Percentiles rank a stretch among this genome's conserved stretches.
These are phyloP conservation scores for Laothoe populi DNA, from an alignment of 2,888 invertebrate species.

Conservation along the genomic window DNA sequence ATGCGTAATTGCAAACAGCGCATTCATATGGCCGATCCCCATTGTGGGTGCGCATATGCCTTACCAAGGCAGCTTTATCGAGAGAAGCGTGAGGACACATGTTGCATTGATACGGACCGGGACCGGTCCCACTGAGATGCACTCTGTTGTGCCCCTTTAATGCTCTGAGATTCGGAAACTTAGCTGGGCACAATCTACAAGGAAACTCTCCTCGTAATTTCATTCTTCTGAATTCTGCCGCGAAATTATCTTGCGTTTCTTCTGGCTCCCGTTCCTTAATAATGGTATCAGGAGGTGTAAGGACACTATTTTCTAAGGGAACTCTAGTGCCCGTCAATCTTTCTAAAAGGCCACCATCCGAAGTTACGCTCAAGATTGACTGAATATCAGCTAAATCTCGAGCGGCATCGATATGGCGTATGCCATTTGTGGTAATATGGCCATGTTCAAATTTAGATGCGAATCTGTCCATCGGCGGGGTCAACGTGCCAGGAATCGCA, in stretches of 20 bases:
- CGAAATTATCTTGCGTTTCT: constrained; percentile 93
- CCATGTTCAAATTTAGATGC: constrained; percentile 73
- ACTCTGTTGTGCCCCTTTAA: constrained; percentile 96
- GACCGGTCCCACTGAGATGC: constrained; percentile 90
- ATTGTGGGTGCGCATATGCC: constrained; percentile 97
- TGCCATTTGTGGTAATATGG: constrained; percentile 66
- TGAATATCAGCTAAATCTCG: constrained; percentile 94
- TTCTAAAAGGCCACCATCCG: constrained; percentile 87
- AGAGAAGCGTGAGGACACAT: constrained; percentile 95
- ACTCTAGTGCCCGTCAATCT: constrained; percentile 82
- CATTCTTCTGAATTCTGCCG: constrained; percentile 94
- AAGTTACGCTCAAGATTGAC: constrained; percentile 92
- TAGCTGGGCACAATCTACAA: constrained; percentile 93
- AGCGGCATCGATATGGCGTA: constrained; percentile 82
- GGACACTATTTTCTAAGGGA: constrained; percentile 69
- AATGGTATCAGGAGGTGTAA: constrained; percentile 76
- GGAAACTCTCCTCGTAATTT: constrained; percentile 95
- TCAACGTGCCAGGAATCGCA: constrained; percentile 74
- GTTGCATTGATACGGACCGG: constrained; percentile 95
- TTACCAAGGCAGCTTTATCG: constrained; percentile 95
- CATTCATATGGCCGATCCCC: constrained; percentile 98
- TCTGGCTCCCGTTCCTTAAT: constrained; percentile 78
- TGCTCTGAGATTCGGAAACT: constrained; percentile 95
- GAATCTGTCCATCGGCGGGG: constrained; percentile 74
- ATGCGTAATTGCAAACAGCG: constrained; percentile 97